Conservation (phyloP, 2,113 vertebrate genomes). For the Pachypanchax playfairii region DNA sequence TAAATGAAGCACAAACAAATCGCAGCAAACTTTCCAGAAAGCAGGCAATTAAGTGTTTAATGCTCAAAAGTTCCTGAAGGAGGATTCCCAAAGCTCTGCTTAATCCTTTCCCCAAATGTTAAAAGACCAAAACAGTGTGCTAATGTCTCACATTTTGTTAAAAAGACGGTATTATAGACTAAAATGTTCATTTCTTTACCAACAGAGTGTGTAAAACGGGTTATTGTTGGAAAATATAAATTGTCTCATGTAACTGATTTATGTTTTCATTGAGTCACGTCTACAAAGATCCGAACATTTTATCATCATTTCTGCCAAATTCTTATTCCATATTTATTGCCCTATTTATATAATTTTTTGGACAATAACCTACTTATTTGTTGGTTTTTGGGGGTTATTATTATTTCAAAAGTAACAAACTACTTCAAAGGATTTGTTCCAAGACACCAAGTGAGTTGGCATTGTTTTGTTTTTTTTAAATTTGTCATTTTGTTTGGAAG, state of each 20-base stretch:
- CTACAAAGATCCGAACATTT: neutral
- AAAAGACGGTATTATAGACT: constrained; percentile 15
- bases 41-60: neutral
- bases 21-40: neutral
- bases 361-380: constrained; percentile 15
- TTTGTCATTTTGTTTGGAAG: constrained; percentile 54
- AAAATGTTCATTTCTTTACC: constrained; percentile 6
- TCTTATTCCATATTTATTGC: constrained; percentile 14
- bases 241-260: constrained; percentile 3
- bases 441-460: constrained; percentile 33
- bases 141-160: constrained; percentile 2
- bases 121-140: neutral
- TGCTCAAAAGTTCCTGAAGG: neutral
- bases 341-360: constrained; percentile 4
- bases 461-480: constrained; percentile 45
- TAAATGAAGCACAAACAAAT: neutral
- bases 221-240: constrained; percentile 3
- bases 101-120: neutral
- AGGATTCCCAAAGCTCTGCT: neutral
- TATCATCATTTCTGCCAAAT: constrained; percentile 13
- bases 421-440: constrained; percentile 45
- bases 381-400: too few relatives aligned
- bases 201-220: constrained; percentile 5
- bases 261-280: neutral
- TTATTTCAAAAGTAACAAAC: constrained; percentile 20